phyloP scores from a whole-genome alignment of 2,797 vertebrate genomes.

The Sebastolobus alascanus region DNA sequence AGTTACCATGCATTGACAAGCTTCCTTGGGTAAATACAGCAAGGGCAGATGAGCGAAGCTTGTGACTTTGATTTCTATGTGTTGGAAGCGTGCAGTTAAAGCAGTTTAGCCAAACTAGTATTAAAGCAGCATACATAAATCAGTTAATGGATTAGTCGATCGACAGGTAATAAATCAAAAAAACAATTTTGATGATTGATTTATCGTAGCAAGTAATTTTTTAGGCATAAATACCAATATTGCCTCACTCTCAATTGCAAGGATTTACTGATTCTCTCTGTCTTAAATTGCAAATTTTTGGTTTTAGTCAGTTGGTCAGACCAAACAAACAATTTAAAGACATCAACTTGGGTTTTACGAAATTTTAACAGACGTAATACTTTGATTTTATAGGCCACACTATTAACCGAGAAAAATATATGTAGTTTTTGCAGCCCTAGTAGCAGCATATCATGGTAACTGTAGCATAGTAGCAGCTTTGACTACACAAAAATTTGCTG shows the following conservation, averaged over 20 bases:
- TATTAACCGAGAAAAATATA: not conserved
- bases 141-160: not conserved
- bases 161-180: not conserved
- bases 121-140: not conserved
- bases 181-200: not conserved
- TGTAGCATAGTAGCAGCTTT: not conserved
- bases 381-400: not conserved
- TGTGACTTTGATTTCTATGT: not conserved
- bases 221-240: not conserved
- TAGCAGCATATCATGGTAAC: not conserved
- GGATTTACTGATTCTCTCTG: not conserved
- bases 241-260: not conserved
- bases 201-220: not conserved
- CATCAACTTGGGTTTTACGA: not conserved
- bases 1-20: conserved; percentile 22
- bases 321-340: not conserved
- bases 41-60: not conserved
- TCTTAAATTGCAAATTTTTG: not conserved
- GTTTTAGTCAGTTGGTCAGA: not conserved
- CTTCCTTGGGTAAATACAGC: not conserved
- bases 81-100: not conserved
- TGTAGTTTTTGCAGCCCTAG: not conserved
- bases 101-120: not conserved
- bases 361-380: not conserved
- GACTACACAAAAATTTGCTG: not conserved